Evolutionary conservation across 2,888 invertebrate genomes (phyloP).

Genomic region (Liposcelis brunnea): DNA sequence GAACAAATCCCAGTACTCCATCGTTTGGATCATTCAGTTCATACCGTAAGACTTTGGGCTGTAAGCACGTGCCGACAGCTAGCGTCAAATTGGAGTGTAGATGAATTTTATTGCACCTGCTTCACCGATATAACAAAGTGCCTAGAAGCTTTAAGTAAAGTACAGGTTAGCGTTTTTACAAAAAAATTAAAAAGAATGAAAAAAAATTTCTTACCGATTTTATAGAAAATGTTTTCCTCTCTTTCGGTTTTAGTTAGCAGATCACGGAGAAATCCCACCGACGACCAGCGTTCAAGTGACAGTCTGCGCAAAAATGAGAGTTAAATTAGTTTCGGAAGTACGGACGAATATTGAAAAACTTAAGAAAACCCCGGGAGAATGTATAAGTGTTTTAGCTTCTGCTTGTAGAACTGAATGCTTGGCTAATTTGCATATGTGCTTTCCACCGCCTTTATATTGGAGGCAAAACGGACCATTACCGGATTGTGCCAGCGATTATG

Average conservation of each 20-base stretch:
- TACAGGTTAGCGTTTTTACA: slow-evolving; percentile 21
- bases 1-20: slow-evolving; percentile 68
- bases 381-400: slow-evolving; percentile 50
- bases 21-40: slow-evolving; percentile 39
- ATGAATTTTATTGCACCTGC: slow-evolving; percentile 42
- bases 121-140: slow-evolving; percentile 26
- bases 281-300: slow-evolving; percentile 53
- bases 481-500: slow-evolving; percentile 40
- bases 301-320: slow-evolving; percentile 63
- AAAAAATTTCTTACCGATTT: neutral
- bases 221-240: slow-evolving; percentile 22
- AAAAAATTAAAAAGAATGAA: too few species aligned
- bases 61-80: slow-evolving; percentile 50
- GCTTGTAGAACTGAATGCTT: slow-evolving; percentile 61
- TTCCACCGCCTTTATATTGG: slow-evolving; percentile 56
- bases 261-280: slow-evolving; percentile 17
- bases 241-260: slow-evolving; percentile 32
- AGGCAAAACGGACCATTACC: slow-evolving; percentile 28
- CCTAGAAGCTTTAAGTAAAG: slow-evolving; percentile 23
- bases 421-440: slow-evolving; percentile 66
- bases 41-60: slow-evolving; percentile 63
- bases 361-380: slow-evolving; percentile 54
- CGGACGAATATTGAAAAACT: slow-evolving; percentile 55
- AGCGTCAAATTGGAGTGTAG: slow-evolving; percentile 57
- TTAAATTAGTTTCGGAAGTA: slow-evolving; percentile 63